Conservation (phyloP, 2,888 invertebrate genomes). For the Trissoscelio sp. region DNA sequence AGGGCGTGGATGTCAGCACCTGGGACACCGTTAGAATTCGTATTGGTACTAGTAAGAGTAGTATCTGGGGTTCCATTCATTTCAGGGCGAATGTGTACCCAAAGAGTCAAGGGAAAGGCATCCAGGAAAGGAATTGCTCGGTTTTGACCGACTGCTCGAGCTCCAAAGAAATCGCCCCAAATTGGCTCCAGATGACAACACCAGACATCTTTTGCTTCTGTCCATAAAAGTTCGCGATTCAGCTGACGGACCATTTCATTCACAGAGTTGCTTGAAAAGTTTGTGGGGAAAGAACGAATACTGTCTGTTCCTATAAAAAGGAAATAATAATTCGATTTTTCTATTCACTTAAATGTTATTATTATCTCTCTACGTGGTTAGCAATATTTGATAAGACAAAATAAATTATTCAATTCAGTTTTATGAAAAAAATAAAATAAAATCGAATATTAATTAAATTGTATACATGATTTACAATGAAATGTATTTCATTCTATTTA, state of each 20-base stretch:
- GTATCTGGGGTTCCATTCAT: constrained; percentile 28
- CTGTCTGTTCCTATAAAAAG: constrained; percentile 79
- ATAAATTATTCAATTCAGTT: no score
- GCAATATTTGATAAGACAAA: no score
- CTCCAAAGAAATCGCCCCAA: constrained; percentile 96
- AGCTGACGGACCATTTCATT: constrained; percentile 85
- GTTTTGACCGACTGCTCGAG: constrained; percentile 89
- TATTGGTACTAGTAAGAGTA: constrained; percentile 21
- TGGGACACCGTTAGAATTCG: neutral
- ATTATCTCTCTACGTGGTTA: no score
- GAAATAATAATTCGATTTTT: neutral
- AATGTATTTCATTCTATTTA: no score
- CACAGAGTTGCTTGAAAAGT: constrained; percentile 83
- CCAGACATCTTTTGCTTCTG: constrained; percentile 94
- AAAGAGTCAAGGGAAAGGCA: constrained; percentile 93
- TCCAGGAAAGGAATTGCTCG: constrained; percentile 92
- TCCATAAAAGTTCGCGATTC: constrained; percentile 87
- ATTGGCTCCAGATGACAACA: constrained; percentile 94
- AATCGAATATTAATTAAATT: no score
- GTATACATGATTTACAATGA: no score
- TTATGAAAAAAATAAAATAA: neutral
- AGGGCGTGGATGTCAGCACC: constrained; percentile 91
- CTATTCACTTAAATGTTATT: no score
- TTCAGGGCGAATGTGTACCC: constrained; percentile 86
- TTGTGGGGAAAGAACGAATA: constrained; percentile 76